A percentile compares a stretch with the other conserved stretches of the same genome.
Evolutionary conservation across 2,888 invertebrate genomes (phyloP).

Genomic region (Brenthis hecate): DNA sequence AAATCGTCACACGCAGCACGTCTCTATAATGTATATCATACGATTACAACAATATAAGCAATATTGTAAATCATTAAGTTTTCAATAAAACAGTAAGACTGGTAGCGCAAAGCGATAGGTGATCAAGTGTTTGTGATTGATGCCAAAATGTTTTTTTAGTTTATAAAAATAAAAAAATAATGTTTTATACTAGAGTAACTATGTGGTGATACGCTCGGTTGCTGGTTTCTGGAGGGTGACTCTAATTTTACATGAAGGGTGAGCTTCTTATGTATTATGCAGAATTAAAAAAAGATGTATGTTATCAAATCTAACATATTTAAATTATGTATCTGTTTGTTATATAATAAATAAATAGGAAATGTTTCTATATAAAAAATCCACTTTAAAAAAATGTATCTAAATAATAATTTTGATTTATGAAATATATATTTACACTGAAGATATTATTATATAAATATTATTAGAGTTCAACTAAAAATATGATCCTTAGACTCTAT

Average conservation of each 20-base stretch:
- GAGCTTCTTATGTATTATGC: slow-evolving; percentile 49
- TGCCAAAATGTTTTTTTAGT: slow-evolving; percentile 16
- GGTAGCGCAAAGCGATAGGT: not conserved
- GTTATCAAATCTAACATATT: not conserved
- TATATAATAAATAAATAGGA: not conserved
- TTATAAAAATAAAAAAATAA: slow-evolving; percentile 50
- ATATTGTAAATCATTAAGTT: slow-evolving; percentile 44
- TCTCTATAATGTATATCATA: slow-evolving; percentile 58
- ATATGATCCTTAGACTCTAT: no score
- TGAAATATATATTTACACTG: no score
- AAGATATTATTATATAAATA: no score
- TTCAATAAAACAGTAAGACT: slow-evolving; percentile 18
- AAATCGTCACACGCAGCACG: slow-evolving; percentile 65
- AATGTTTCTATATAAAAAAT: no score
- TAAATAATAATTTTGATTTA: no score
- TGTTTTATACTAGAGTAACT: slow-evolving; percentile 49
- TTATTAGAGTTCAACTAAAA: no score
- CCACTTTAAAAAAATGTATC: no score
- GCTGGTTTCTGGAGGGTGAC: slow-evolving; percentile 53
- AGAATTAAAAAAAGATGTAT: slow-evolving; percentile 13
- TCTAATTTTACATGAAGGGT: slow-evolving; percentile 71
- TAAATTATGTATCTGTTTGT: not conserved
- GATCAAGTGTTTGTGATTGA: slow-evolving; percentile 17
- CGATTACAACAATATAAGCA: slow-evolving; percentile 48
- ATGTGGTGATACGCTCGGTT: slow-evolving; percentile 52